Percentiles rank a stretch among this genome's conserved stretches.
Conservation (phyloP, 2,113 vertebrate genomes). For the Eupsittula cactorum region DNA sequence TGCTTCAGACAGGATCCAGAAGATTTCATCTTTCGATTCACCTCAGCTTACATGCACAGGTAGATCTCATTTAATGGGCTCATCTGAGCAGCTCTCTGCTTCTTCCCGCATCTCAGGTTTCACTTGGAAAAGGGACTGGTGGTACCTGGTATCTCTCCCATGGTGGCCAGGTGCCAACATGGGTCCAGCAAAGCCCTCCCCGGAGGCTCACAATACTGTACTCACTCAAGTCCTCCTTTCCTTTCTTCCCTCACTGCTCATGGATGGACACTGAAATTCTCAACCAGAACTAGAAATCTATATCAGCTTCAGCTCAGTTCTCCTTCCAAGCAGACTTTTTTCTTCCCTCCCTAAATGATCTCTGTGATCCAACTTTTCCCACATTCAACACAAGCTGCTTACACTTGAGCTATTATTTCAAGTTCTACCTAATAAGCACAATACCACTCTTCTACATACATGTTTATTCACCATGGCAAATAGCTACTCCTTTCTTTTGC, state of each 20-base stretch:
- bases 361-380: neutral
- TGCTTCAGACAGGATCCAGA: neutral
- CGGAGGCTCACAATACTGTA: neutral
- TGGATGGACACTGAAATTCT: neutral
- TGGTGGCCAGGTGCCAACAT: neutral
- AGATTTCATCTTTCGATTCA: neutral
- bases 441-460: neutral
- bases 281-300: neutral
- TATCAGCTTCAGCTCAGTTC: neutral
- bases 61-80: neutral
- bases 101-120: neutral
- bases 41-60: neutral
- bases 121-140: neutral
- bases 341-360: neutral
- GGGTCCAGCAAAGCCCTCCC: neutral
- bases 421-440: neutral
- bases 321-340: neutral
- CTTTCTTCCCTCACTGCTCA: neutral
- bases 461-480: neutral
- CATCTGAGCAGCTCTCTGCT: neutral
- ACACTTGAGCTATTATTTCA: neutral
- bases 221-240: rapidly evolving
- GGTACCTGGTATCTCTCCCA: neutral
- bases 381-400: neutral
- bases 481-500: neutral